Evolutionary conservation across 2,113 vertebrate genomes (phyloP).

Genomic region (Psittacula cyanocephala): DNA sequence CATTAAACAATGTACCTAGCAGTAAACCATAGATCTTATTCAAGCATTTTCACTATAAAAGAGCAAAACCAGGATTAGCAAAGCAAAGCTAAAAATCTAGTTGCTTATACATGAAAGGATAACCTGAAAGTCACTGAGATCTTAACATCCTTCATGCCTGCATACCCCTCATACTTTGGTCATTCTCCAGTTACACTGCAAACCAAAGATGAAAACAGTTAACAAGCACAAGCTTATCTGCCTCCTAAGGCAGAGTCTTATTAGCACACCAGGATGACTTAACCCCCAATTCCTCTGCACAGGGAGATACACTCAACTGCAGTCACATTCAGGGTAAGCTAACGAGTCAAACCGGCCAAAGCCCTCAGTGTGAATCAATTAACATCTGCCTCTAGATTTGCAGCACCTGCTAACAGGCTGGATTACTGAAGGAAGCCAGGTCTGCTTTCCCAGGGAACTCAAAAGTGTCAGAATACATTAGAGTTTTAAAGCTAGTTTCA

Average conservation of each 20-base stretch:
- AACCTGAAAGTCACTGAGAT: not conserved
- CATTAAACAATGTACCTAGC: not conserved
- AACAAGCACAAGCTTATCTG: not conserved
- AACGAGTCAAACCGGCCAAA: conserved; percentile 20
- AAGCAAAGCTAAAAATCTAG: not conserved
- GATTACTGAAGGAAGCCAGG: not conserved
- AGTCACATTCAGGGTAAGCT: not conserved
- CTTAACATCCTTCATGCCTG: not conserved
- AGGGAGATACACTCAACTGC: not conserved
- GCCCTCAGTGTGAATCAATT: conserved; percentile 8
- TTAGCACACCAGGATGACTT: not conserved
- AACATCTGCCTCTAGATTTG: conserved; percentile 48
- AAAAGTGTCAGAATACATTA: not conserved
- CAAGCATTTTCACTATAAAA: not conserved
- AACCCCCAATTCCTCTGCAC: not conserved
- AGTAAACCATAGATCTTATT: not conserved
- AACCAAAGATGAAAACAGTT: not conserved
- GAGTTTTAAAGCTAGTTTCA: not conserved
- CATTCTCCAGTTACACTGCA: not conserved
- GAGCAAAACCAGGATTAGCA: not conserved
- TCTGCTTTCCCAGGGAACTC: not conserved
- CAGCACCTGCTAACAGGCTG: conserved; percentile 32
- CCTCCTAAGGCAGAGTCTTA: not conserved
- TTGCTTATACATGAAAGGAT: not conserved
- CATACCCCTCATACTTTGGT: not conserved